Evolutionary conservation across 2,888 invertebrate genomes (phyloP), one percentile per base, ranked within the genome.

Genomic region (Adelphocoris suturalis): DNA sequence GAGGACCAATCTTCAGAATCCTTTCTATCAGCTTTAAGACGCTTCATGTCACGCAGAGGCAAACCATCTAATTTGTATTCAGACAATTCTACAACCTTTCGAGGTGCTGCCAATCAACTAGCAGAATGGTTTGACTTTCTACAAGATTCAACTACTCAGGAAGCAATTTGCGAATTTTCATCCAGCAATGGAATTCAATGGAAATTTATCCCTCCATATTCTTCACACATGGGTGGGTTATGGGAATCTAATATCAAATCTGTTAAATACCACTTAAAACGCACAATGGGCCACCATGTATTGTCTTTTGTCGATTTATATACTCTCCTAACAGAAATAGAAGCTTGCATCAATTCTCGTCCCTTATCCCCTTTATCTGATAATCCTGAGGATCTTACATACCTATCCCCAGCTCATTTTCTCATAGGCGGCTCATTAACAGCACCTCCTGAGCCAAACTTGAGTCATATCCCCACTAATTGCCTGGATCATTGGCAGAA

Each of bases 41-140:
- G 92, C 12, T 92, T 92, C 61, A 86, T 91, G 3, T 88, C 92
- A 5, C 75, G 92, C 5, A 78, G 92, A 37, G 92, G 92, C 7
- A 80, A 90, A 7, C 90, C 91, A 11, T 37, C 2, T 27, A 80
- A 78, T 13, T 80, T 88, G 1, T 80, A 80, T 80, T 80, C 27
- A 11, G 81, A 85, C 37, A 61, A 61, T 47, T 61, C 11, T 1
- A 85, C 85, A 2, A 85, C 57, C 27, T 85, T 85, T 16, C 5
- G 11, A 14, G 85, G 85, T 12, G 85, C 85, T 4, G 7, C 23
- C 13, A 57, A 61, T 19, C 27, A 28, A 61, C 28, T 85, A 5
- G 2, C 57, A 75, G 68, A 47, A 12, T 11, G 9, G 46, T 75
- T 16, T 75, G 75, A 47, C 46, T 9, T 19, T 75, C 68, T 46